phyloP scores from a whole-genome alignment of 2,797 vertebrate genomes.

The Macropodus opercularis region DNA sequence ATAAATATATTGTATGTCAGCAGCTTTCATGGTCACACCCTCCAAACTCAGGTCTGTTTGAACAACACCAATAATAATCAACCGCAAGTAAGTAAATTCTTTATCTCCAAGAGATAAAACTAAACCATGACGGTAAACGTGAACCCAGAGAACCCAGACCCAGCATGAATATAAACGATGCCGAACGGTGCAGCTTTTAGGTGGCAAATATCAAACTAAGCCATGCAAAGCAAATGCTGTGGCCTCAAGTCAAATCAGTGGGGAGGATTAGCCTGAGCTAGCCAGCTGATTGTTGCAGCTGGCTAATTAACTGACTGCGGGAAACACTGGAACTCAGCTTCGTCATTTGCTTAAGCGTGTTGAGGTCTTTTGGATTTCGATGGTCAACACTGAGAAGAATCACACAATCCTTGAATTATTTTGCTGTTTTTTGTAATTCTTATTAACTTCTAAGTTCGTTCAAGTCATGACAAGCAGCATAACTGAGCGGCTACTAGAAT shows the following conservation, averaged over 20 bases:
- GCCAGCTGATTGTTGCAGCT: slow-evolving; percentile 39
- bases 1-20: too few species aligned
- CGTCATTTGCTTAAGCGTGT: slow-evolving; percentile 45
- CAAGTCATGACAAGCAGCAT: background rate
- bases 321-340: slow-evolving; percentile 21
- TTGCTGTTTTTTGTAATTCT: background rate
- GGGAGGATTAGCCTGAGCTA: slow-evolving; percentile 31
- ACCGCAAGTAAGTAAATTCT: too few species aligned
- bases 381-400: too few species aligned
- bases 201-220: background rate
- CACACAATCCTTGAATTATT: too few species aligned
- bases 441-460: background rate
- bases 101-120: background rate
- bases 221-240: slow-evolving; percentile 4
- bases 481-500: slow-evolving; percentile 1
- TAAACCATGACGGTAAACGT: background rate
- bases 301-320: slow-evolving; percentile 45
- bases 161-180: background rate
- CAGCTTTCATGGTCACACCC: too few species aligned
- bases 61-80: too few species aligned
- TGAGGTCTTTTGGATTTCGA: too few species aligned
- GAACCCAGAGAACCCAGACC: background rate
- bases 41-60: too few species aligned
- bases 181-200: slow-evolving; percentile 4
- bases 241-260: slow-evolving; percentile 15